phyloP scores from a whole-genome alignment of 2,888 invertebrate species.

The Neoascia interrupta region DNA sequence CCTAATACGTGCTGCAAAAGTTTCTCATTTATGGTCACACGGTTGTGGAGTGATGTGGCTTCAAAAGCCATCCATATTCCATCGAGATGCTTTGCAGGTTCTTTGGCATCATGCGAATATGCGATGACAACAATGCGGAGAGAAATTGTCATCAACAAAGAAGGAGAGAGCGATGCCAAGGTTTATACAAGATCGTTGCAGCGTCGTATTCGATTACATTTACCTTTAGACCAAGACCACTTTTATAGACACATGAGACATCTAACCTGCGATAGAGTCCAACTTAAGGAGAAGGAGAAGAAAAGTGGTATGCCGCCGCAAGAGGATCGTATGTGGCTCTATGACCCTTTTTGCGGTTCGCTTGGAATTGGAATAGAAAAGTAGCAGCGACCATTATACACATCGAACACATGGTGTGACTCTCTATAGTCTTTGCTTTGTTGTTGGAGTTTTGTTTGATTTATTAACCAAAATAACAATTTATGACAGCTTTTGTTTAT shows the following conservation, averaged over 20 bases:
- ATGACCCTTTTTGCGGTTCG: constrained; percentile 50
- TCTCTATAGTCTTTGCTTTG: background rate
- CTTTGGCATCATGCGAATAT: constrained; percentile 36
- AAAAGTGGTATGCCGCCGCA: background rate
- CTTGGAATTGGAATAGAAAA: constrained; percentile 2
- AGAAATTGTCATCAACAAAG: constrained; percentile 65
- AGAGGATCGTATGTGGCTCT: constrained; percentile 20
- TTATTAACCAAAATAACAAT: no score
- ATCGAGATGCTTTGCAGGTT: constrained; percentile 48
- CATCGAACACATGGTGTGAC: background rate
- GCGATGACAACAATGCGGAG: constrained; percentile 21
- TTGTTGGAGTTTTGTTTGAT: no score
- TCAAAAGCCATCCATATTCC: constrained; percentile 18
- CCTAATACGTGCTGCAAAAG: constrained; percentile 18
- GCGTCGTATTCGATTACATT: constrained; percentile 63
- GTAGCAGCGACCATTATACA: no score
- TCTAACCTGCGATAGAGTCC: constrained; percentile 53
- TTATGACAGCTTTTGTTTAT: background rate
- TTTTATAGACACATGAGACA: constrained; percentile 55
- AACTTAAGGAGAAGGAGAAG: background rate
- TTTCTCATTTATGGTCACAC: constrained; percentile 49
- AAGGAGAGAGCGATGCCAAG: constrained; percentile 9
- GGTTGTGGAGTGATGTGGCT: constrained; percentile 24
- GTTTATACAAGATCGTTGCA: constrained; percentile 23
- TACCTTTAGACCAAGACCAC: constrained; percentile 27